Conservation (phyloP, 2,113 vertebrate species). For the Tragelaphus scriptus region DNA sequence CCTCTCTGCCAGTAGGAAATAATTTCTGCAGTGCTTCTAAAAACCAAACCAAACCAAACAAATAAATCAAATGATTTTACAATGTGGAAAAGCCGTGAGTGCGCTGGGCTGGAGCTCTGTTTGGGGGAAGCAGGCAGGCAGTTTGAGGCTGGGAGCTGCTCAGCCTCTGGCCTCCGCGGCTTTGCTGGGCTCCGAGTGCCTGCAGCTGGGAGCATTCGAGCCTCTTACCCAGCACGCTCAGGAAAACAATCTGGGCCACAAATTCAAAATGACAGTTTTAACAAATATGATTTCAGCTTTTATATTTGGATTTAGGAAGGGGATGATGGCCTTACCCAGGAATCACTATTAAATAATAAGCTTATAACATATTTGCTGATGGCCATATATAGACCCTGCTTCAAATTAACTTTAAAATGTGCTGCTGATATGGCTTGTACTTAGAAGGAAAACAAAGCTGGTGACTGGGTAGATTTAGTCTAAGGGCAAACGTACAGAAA, state of each 20-base stretch:
- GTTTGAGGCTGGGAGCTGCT: neutral
- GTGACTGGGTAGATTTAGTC: neutral
- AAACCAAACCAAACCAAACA: conserved; percentile 70
- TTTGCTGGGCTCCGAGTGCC: neutral
- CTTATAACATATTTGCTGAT: conserved; percentile 69
- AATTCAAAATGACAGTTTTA: conserved; percentile 71
- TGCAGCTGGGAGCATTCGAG: conserved; percentile 32
- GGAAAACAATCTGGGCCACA: conserved; percentile 54
- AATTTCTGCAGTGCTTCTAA: conserved; percentile 61
- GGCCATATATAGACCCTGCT: conserved; percentile 53
- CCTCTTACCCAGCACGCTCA: neutral
- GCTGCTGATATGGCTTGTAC: conserved; percentile 49
- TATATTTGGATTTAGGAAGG: conserved; percentile 67
- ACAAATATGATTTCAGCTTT: conserved; percentile 68
- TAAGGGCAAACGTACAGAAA: conserved; percentile 26
- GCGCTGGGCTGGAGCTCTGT: conserved; percentile 8
- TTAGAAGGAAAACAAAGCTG: conserved; percentile 59
- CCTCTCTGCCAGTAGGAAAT: conserved; percentile 71
- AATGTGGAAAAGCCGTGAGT: conserved; percentile 60
- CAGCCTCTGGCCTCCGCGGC: neutral
- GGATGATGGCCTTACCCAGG: conserved; percentile 54
- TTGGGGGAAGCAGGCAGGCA: conserved; percentile 31
- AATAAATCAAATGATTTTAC: conserved; percentile 75
- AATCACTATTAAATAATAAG: conserved; percentile 72
- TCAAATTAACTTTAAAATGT: conserved; percentile 67